Evolutionary conservation across 2,113 vertebrate genomes (phyloP), one percentile per base, ranked within the genome.

Genomic region (Delphinus delphis): DNA sequence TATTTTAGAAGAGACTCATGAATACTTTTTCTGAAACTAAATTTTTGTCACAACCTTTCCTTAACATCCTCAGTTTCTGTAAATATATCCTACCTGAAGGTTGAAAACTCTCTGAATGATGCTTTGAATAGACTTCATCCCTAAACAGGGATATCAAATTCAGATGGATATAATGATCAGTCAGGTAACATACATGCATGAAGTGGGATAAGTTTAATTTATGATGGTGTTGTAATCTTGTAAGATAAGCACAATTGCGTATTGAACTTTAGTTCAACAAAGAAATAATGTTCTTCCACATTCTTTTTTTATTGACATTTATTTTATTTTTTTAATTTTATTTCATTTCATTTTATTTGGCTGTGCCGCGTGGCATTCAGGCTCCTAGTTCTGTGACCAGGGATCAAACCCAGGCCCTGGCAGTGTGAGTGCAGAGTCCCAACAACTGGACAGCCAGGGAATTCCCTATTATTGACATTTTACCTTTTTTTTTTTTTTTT

Each of bases 91-190:
- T 79, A 33, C n/a, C 25, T 76, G 13, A 93, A 82, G n/a, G 80
- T 71, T 80, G 88, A 88, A 96, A 96, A 60, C 33, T 85, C 60
- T 81, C 63, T 68, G 18, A 87, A 76, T 96, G 26, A 63, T 53
- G 14, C 9, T 83, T 55, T 88, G 13, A 79, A 77, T 23, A 93
- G 25, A 93, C 7, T 36, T 77, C 8, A 62, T 63, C 38, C 20
- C 65, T 84, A 68, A 91, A n/a, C 25, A 87, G 4, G 76, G 23
- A 91, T 33, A 23, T 47, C 47, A 50, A 58, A 41, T 67, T 95
- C 36, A 77, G 7, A 92, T n/a, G 14, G 53, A 50, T 26, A 38
- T 15, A 36, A 63, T 8, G 10, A 88, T 38, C 10, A 79, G 4
- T 65, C 25, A 41, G 15, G 6, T 80, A 88, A 67, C 28, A 93